Evolutionary conservation across 2,113 vertebrate genomes (phyloP), one percentile per base, ranked within the genome.

Genomic region (Larimichthys polyactis): DNA sequence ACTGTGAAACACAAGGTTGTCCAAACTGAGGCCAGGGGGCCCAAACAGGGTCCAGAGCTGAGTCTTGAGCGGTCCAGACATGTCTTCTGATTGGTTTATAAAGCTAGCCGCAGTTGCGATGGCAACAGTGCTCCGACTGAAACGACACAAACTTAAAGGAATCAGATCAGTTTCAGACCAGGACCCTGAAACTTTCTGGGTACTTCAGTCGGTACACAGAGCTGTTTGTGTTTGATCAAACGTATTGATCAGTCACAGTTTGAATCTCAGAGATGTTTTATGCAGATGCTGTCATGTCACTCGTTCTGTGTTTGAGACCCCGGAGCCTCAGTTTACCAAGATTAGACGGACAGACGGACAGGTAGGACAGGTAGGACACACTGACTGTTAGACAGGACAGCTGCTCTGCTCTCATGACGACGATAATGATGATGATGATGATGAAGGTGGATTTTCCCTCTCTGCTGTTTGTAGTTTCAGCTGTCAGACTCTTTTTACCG

Each of bases 381-480:
- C 85, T 87, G 82, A 89, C 82, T 78, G 84, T 73, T 74, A 66
- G 72, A 79, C 75, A 70, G 64, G 85, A 70, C 44, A 59, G 69
- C 64, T 78, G 71, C 65, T 73, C 70, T 73, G 63, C 58, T 66
- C 48, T 75, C 51, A 48, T 32, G 46, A 48, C 54, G 17, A 48
- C 55, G n/a, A 79, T 43, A 54, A 80, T 52, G 44, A 85, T 36
- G 36, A 57, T 43, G 94, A 96, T 95, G 95, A 96, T 93, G 96
- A 95, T 96, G 96, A 89, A 96, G 96, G 93, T 93, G 73, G 68
- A 78, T 89, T 86, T 92, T 95, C 92, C 94, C 92, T 87, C 82
- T 78, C 62, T 90, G 90, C 94, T 90, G 87, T 92, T 74, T 84
- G 87, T 70, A 78, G 71, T 95, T 95, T 65, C 59, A 54, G 36